A percentile compares a stretch with the other conserved stretches of the same genome.
These are phyloP conservation scores for Hedychridium roseum DNA, from an alignment of 2,888 invertebrate species.

Conservation along the genomic window DNA sequence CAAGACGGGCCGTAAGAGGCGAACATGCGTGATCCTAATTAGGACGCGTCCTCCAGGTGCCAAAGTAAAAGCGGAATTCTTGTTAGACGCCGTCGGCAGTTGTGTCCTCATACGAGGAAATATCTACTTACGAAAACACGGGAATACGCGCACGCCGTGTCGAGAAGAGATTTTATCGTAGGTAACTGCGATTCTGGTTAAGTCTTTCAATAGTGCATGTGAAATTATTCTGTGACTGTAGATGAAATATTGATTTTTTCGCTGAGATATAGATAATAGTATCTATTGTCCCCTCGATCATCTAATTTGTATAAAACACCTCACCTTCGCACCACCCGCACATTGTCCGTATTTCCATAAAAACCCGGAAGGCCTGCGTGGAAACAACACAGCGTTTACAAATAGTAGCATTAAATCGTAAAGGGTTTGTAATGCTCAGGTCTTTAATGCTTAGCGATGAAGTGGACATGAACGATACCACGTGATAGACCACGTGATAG, in stretches of 20 bases:
- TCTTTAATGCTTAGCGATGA: too few species aligned
- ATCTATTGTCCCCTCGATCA: too few species aligned
- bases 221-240: too few species aligned
- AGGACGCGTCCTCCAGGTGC: constrained; percentile 54
- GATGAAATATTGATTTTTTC: too few species aligned
- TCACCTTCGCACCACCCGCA: constrained; percentile 35
- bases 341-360: constrained; percentile 37
- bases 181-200: too few species aligned
- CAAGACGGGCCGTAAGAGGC: constrained; percentile 36
- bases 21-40: constrained; percentile 63
- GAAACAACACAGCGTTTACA: constrained; percentile 46
- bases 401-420: constrained; percentile 48
- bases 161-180: too few species aligned
- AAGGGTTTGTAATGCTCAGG: constrained; percentile 26
- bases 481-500: too few species aligned
- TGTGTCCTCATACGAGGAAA: constrained; percentile 9
- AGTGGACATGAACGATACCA: too few species aligned
- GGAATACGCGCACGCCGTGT: too few species aligned
- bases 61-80: constrained; percentile 46
- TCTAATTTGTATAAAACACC: constrained; percentile 3
- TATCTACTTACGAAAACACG: too few species aligned
- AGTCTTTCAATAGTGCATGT: too few species aligned
- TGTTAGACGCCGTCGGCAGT: constrained; percentile 26
- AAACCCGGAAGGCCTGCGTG: constrained; percentile 34
- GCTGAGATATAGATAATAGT: too few species aligned